Conservation (phyloP, 2,888 invertebrate species). For the Amblyjoppa fuscipennis region DNA sequence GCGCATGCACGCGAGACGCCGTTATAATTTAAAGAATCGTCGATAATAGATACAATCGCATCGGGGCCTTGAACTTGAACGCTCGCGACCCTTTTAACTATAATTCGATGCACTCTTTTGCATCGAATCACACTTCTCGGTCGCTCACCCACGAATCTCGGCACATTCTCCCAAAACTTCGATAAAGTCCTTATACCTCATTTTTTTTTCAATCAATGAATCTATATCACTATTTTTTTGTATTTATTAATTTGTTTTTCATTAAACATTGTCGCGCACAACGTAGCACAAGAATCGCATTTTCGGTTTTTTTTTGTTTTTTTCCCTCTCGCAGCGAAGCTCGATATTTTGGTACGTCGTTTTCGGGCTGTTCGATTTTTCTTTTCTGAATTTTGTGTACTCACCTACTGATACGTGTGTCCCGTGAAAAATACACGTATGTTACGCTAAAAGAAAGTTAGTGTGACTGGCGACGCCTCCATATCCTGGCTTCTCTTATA, state of each 20-base stretch:
- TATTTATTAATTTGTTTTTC: not conserved
- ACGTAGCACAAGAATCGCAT: constrained; percentile 54
- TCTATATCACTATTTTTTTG: constrained; percentile 6
- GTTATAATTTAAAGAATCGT: constrained; percentile 43
- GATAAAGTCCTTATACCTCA: not conserved
- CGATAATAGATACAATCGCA: constrained; percentile 37
- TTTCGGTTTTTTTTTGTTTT: not conserved
- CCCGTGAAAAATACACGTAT: constrained; percentile 68
- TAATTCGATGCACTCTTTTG: constrained; percentile 24
- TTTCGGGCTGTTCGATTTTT: constrained; percentile 8
- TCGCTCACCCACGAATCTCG: constrained; percentile 26
- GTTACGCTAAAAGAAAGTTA: constrained; percentile 82
- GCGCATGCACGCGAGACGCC: constrained; percentile 11
- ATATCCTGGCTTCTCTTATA: constrained; percentile 84
- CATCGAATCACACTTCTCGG: constrained; percentile 18
- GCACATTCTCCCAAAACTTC: constrained; percentile 14
- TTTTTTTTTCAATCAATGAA: not conserved
- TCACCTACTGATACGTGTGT: constrained; percentile 72
- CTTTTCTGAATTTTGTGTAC: constrained; percentile 59
- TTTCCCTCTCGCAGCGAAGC: constrained; percentile 3
- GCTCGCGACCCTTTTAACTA: constrained; percentile 43
- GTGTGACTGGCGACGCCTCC: constrained; percentile 84
- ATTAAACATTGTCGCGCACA: constrained; percentile 52
- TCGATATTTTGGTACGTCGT: not conserved
- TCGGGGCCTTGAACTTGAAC: constrained; percentile 74